Conservation (phyloP, 2,113 vertebrate species). For the Lampris megalopsis region DNA sequence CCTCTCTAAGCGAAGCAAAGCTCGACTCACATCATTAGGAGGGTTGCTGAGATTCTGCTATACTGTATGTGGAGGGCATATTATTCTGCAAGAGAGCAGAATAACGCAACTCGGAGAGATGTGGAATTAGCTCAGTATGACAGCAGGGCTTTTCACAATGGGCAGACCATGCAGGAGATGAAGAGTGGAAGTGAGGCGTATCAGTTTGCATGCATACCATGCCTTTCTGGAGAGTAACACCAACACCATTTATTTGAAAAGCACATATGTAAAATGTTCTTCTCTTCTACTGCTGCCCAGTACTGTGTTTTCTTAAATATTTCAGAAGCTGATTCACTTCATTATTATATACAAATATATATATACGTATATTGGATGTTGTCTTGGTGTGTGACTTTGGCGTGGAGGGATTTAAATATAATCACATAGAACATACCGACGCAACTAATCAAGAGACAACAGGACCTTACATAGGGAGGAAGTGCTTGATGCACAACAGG, state of each 20-base stretch:
- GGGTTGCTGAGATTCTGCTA: slow-evolving; percentile 18
- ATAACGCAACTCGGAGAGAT: not conserved
- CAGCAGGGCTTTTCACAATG: slow-evolving; percentile 1
- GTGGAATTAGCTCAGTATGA: not conserved
- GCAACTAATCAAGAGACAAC: too few species aligned
- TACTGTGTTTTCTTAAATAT: too few species aligned
- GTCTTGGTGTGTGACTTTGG: not conserved
- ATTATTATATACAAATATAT: too few species aligned
- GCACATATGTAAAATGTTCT: too few species aligned
- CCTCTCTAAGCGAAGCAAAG: slow-evolving; percentile 38
- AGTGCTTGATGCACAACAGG: slow-evolving; percentile 7
- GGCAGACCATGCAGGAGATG: not conserved
- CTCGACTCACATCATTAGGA: slow-evolving; percentile 17
- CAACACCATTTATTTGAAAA: not conserved
- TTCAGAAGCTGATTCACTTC: too few species aligned
- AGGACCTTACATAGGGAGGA: not conserved
- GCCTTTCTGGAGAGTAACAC: not conserved
- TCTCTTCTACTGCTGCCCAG: too few species aligned
- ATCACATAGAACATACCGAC: too few species aligned
- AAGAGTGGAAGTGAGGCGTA: not conserved
- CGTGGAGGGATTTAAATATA: too few species aligned
- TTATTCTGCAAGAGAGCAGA: slow-evolving; percentile 10
- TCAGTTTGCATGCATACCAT: too few species aligned
- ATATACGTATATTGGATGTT: not conserved
- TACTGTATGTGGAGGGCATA: slow-evolving; percentile 18